Evolutionary conservation across 2,113 vertebrate genomes (phyloP).

Genomic region (Clarias magur): DNA sequence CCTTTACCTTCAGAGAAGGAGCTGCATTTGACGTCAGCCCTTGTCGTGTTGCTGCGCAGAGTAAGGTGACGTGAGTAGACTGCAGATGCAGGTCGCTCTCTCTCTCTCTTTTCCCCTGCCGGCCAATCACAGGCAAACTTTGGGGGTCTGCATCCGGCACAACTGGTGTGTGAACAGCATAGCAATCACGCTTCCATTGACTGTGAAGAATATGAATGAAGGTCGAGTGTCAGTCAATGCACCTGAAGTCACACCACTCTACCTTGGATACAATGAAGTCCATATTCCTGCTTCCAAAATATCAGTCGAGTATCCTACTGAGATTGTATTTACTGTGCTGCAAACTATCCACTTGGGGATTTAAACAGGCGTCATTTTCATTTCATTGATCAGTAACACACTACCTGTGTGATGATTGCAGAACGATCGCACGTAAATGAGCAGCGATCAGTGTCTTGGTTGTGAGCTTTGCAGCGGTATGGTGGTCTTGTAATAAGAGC

Average conservation of each 20-base stretch:
- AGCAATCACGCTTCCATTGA: slow-evolving; percentile 32
- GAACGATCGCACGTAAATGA: background rate
- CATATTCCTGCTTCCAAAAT: background rate
- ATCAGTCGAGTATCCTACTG: background rate
- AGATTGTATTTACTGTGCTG: background rate
- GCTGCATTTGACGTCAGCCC: slow-evolving; percentile 34
- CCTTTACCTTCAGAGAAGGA: slow-evolving; percentile 25
- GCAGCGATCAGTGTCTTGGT: background rate
- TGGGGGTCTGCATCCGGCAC: slow-evolving; percentile 1
- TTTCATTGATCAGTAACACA: background rate
- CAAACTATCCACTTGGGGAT: background rate
- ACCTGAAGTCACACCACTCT: background rate
- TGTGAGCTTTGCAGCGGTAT: too few relatives aligned
- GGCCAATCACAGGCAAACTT: slow-evolving; percentile 24
- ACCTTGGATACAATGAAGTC: slow-evolving; percentile 31
- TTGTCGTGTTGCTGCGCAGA: slow-evolving; percentile 46
- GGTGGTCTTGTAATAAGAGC: background rate
- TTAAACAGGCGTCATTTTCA: background rate
- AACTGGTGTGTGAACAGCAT: slow-evolving; percentile 31
- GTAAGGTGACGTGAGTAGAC: slow-evolving; percentile 42
- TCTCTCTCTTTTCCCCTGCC: background rate
- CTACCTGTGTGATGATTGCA: background rate
- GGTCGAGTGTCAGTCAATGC: slow-evolving; percentile 32
- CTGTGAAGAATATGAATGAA: slow-evolving; percentile 27
- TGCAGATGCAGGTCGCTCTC: slow-evolving; percentile 16